phyloP scores from a whole-genome alignment of 2,888 invertebrate species.

The Campaea margaritaria region DNA sequence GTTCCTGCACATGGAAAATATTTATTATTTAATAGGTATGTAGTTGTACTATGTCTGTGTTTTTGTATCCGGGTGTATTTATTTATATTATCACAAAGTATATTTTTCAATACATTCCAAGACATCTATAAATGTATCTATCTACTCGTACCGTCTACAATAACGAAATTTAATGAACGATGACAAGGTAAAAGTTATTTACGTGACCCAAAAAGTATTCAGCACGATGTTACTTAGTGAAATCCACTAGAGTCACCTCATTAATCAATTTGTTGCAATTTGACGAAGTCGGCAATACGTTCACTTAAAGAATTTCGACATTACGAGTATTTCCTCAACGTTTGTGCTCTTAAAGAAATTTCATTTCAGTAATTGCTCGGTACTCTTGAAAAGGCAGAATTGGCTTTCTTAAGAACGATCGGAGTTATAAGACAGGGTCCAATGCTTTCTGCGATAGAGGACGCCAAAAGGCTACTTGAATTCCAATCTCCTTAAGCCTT shows the following conservation, averaged over 20 bases:
- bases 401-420: slow-evolving; percentile 42
- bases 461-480: slow-evolving; percentile 53
- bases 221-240: no score
- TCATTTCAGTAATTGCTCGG: slow-evolving; percentile 44
- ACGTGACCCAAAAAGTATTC: no score
- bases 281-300: not conserved
- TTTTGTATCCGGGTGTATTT: no score
- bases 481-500: slow-evolving; percentile 53
- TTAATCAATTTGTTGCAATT: slow-evolving; percentile 12
- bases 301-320: slow-evolving; percentile 18
- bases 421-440: slow-evolving; percentile 43
- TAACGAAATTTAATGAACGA: no score
- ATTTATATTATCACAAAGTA: no score
- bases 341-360: slow-evolving; percentile 39
- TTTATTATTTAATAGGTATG: no score
- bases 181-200: no score
- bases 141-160: no score
- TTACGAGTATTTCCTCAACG: slow-evolving; percentile 24
- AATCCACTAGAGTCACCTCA: not conserved
- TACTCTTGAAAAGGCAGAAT: slow-evolving; percentile 32
- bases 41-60: no score
- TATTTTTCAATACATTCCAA: no score
- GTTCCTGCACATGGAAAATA: no score
- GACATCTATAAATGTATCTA: no score
- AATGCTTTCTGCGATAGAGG: slow-evolving; percentile 50